Evolutionary conservation across 2,888 invertebrate genomes (phyloP).

Genomic region (Tricholauxania praeusta): DNA sequence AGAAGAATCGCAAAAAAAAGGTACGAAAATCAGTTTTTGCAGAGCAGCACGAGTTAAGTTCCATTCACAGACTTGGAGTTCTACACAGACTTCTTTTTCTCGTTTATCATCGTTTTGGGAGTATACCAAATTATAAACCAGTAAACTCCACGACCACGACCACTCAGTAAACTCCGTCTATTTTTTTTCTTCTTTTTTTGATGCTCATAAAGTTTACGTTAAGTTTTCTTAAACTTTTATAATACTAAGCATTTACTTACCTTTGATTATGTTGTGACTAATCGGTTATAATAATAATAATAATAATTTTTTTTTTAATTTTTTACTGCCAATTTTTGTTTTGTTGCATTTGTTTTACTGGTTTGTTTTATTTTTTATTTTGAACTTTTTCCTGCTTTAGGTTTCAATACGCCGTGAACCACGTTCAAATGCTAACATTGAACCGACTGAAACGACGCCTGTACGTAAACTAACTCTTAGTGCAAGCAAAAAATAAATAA

Average conservation of each 20-base stretch:
- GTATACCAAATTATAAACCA: no score
- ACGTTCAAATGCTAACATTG: slow-evolving; percentile 68
- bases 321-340: slow-evolving; percentile 53
- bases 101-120: no score
- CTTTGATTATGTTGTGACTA: background rate
- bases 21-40: no score
- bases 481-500: no score
- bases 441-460: slow-evolving; percentile 68
- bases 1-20: no score
- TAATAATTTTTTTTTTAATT: slow-evolving; percentile 32
- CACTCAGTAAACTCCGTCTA: no score
- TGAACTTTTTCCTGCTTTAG: slow-evolving; percentile 70
- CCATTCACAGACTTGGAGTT: no score
- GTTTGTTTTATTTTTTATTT: slow-evolving; percentile 55
- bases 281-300: slow-evolving; percentile 13
- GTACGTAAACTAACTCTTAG: slow-evolving; percentile 65
- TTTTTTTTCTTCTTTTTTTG: no score
- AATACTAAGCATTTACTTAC: background rate
- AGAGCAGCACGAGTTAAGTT: no score
- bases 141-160: no score
- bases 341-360: slow-evolving; percentile 58
- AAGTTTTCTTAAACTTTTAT: background rate
- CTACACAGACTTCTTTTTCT: no score
- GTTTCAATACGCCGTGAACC: slow-evolving; percentile 74
- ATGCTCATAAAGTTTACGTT: slow-evolving; percentile 28